A percentile compares a stretch with the other conserved stretches of the same genome.
These are phyloP conservation scores for Pholis gunnellus DNA, from an alignment of 2,113 vertebrate species.

Conservation along the genomic window DNA sequence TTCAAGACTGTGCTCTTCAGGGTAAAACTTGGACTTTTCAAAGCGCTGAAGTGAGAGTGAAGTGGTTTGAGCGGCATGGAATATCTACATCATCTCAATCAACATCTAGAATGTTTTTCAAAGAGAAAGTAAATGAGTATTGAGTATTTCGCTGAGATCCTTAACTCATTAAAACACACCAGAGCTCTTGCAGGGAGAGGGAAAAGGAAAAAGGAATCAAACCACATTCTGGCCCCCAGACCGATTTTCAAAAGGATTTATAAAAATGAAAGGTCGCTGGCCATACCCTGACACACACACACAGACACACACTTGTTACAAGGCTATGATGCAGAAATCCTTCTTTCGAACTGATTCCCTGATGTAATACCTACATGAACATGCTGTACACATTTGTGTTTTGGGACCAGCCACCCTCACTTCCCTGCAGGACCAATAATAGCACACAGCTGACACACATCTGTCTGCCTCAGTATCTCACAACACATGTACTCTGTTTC, in stretches of 20 bases:
- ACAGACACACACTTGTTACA: neutral
- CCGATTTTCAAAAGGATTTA: constrained; percentile 6
- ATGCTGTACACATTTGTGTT: constrained; percentile 8
- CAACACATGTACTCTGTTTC: neutral
- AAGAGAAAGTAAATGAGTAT: neutral
- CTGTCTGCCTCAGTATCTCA: neutral
- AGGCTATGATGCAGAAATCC: constrained; percentile 55
- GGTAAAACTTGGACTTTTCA: neutral
- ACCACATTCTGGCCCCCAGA: neutral
- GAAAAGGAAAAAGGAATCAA: neutral
- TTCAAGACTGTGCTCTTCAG: neutral
- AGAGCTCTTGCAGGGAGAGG: neutral
- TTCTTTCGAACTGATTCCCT: neutral
- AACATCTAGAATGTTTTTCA: neutral
- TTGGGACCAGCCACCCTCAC: constrained; percentile 23
- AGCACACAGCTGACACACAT: constrained; percentile 36
- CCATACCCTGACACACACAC: neutral
- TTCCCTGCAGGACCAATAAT: constrained; percentile 31
- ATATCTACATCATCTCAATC: neutral
- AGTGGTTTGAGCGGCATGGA: constrained; percentile 11
- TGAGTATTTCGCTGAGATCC: constrained; percentile 7
- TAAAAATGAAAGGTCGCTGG: neutral
- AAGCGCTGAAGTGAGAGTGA: neutral
- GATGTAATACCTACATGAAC: constrained; percentile 35
- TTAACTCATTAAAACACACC: constrained; percentile 1